Percentiles rank a stretch among this genome's conserved stretches.
Evolutionary conservation across 2,888 invertebrate genomes (phyloP).

Genomic region (Tupiocoris notatus): DNA sequence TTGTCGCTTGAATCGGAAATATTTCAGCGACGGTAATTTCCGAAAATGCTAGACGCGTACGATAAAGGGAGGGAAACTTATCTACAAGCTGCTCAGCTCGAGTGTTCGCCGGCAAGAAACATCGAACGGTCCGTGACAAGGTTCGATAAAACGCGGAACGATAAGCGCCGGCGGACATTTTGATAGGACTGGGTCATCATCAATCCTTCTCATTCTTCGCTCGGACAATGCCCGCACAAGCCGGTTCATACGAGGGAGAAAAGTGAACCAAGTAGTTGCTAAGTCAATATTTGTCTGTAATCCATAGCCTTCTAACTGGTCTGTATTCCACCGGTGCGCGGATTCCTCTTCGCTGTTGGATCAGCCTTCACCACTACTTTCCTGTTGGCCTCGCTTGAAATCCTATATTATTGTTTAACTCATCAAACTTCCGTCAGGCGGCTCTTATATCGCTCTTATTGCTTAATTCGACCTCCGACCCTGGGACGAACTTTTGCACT

Average conservation of each 20-base stretch:
- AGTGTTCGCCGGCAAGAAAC: too few species aligned
- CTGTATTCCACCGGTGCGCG: neutral
- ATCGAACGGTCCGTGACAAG: neutral
- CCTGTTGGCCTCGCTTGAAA: conserved; percentile 10
- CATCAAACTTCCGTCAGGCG: conserved; percentile 19
- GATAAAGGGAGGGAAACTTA: neutral
- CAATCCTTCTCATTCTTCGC: neutral
- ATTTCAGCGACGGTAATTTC: too few species aligned
- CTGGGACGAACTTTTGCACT: neutral
- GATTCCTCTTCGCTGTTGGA: conserved; percentile 15
- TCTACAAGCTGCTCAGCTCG: neutral
- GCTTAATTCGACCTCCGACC: conserved; percentile 29
- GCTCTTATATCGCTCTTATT: conserved; percentile 33
- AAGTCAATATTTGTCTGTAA: conserved; percentile 37
- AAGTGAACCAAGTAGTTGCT: conserved; percentile 2
- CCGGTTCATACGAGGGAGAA: neutral
- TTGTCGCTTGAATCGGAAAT: too few species aligned
- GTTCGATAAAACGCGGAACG: neutral
- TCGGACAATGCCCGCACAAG: neutral
- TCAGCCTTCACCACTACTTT: too few species aligned
- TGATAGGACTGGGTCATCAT: neutral
- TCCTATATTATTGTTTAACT: conserved; percentile 30
- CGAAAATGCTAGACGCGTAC: neutral
- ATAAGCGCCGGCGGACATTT: neutral
- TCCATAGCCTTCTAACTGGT: conserved; percentile 17